A percentile compares a stretch with the other conserved stretches of the same genome.
phyloP scores from a whole-genome alignment of 35 echinoderm and acorn worm species.

The Ophiothrix spiculata region DNA sequence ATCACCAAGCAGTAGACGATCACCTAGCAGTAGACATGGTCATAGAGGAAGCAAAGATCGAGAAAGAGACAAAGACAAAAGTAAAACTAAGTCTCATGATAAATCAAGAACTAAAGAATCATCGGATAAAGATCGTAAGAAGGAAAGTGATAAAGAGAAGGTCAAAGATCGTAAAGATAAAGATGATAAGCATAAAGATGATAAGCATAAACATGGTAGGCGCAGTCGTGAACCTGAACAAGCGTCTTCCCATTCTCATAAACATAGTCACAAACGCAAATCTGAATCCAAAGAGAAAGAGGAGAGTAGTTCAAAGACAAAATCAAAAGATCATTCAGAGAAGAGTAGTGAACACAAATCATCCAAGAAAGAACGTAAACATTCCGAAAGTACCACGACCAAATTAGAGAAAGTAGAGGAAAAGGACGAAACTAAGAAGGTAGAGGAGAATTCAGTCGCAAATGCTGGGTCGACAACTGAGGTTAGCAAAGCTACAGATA shows the following conservation, averaged over 20 bases:
- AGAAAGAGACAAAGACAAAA: slow-evolving; percentile 37
- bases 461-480: not conserved
- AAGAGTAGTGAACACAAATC: slow-evolving; percentile 8
- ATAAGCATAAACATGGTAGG: slow-evolving; percentile 19
- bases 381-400: slow-evolving; percentile 10
- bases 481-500: slow-evolving; percentile 1
- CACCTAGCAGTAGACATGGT: not conserved
- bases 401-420: slow-evolving; percentile 29
- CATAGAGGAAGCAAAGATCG: slow-evolving; percentile 33
- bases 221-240: slow-evolving; percentile 24
- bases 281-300: slow-evolving; percentile 7
- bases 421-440: not conserved
- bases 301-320: slow-evolving; percentile 46
- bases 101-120: slow-evolving; percentile 24
- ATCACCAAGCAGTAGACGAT: not conserved
- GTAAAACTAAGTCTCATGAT: slow-evolving; percentile 28
- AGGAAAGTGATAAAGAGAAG: slow-evolving; percentile 39
- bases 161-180: slow-evolving; percentile 16
- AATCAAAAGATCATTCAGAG: slow-evolving; percentile 23
- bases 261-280: slow-evolving; percentile 47
- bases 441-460: not conserved
- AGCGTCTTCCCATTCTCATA: slow-evolving; percentile 26
- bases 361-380: slow-evolving; percentile 22
- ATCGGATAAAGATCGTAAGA: slow-evolving; percentile 30
- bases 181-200: slow-evolving; percentile 36